These are phyloP conservation scores for Noturus placidus DNA, from an alignment of 2,113 vertebrate species.

Conservation along the genomic window DNA sequence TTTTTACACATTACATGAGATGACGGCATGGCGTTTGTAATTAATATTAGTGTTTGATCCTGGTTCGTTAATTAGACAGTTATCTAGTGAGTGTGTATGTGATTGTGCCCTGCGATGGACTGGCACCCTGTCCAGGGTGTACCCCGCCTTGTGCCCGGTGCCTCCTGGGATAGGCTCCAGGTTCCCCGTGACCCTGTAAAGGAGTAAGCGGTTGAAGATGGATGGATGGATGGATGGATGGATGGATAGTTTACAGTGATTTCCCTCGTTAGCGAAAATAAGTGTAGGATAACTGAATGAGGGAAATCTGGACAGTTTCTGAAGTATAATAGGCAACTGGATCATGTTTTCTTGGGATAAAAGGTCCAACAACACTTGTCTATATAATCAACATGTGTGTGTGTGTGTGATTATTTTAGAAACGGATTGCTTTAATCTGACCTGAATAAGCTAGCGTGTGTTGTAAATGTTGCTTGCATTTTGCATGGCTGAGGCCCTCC, in stretches of 20 bases:
- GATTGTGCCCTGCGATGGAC: too few species aligned
- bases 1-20: background rate
- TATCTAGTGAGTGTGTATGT: background rate
- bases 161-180: too few species aligned
- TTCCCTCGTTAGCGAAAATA: background rate
- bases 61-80: background rate
- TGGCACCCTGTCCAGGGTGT: too few species aligned
- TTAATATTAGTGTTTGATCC: background rate
- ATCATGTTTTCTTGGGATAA: background rate
- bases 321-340: too few species aligned
- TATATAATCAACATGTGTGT: background rate
- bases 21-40: background rate
- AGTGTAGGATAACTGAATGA: background rate
- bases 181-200: too few species aligned
- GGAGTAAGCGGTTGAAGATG: too few species aligned
- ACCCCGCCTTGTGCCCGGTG: too few species aligned
- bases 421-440: background rate
- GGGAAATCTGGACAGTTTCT: too few species aligned
- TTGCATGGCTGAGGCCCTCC: background rate
- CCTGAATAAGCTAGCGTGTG: background rate
- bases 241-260: background rate
- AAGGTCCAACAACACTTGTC: background rate
- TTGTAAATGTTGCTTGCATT: background rate
- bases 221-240: too few species aligned
- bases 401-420: too few species aligned